These are phyloP conservation scores for Urosaurus nigricauda DNA, from an alignment of 2,797 vertebrate genomes.

Conservation along the genomic window DNA sequence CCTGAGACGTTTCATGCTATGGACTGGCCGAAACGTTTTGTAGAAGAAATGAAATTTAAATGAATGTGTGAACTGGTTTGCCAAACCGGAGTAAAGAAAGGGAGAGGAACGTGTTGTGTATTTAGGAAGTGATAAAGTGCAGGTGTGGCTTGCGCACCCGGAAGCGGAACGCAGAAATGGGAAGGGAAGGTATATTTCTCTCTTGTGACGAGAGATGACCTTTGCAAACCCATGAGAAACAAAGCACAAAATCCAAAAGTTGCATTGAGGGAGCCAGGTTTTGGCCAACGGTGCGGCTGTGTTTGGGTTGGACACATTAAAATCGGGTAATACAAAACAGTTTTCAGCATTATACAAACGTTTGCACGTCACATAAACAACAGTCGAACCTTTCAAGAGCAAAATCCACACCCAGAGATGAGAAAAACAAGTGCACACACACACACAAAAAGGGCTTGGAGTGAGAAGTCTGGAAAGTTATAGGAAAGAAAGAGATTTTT, in stretches of 20 bases:
- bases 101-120: not conserved
- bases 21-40: not conserved
- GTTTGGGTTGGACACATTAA: not conserved
- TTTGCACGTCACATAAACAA: not conserved
- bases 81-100: too few relatives aligned
- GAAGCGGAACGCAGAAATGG: not conserved
- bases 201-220: not conserved
- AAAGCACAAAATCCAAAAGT: not conserved
- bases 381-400: not conserved
- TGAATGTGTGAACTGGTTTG: too few relatives aligned
- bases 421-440: not conserved
- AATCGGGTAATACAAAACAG: not conserved
- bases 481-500: too few relatives aligned
- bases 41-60: not conserved
- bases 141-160: not conserved
- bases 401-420: not conserved
- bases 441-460: not conserved
- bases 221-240: not conserved
- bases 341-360: not conserved
- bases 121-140: not conserved
- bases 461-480: not conserved
- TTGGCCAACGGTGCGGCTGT: not conserved
- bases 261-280: fast-evolving
- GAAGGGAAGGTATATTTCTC: not conserved
- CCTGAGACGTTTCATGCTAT: too few relatives aligned